Evolutionary conservation across 53 echinoderm and acorn worm genomes (phyloP), one percentile per base, ranked within the genome.

Genomic region (Echinarachnius parma): DNA sequence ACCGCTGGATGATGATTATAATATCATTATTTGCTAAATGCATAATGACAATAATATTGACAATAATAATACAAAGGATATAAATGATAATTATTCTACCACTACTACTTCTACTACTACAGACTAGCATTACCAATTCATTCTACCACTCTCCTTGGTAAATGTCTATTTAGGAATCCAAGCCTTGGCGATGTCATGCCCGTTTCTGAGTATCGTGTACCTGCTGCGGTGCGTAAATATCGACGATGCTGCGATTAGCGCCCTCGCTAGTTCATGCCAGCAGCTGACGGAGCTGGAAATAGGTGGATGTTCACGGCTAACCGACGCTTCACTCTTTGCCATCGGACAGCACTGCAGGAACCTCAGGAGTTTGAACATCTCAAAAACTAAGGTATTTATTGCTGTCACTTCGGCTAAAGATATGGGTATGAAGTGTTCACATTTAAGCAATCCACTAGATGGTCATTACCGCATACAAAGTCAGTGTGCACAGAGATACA

Each of bases 341-440:
- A 64, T 98, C 4, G 86, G 88, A n/a, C 82, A 88, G 57, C 81
- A 88, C 26, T 91, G 91, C 53, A 66, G 56, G 14, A 85, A 86
- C 76, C 81, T 98, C 1, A 76, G 68, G 16, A 88, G 98, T 56
- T 55, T 98, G 48, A 92, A 98, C 66, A 77, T 98, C 29, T 91
- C 91, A 23, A 85, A 74, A 66, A 88, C 98, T 3, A 82, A 80
- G 86, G 98, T 83, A n/a, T n/a, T n/a, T n/a, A n/a, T n/a, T n/a
- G n/a, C n/a, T n/a, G n/a, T n/a, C n/a, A n/a, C n/a, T n/a, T n/a
- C n/a, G n/a, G n/a, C n/a, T n/a, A n/a, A n/a, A n/a, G n/a, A n/a
- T n/a, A n/a, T n/a, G n/a, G n/a, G n/a, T n/a, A n/a, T n/a, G n/a
- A n/a, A n/a, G n/a, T n/a, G n/a, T n/a, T n/a, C n/a, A n/a, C n/a